Percentiles rank a stretch among this genome's conserved stretches.
Conservation (phyloP, 2,113 vertebrate genomes). For the Serinus canaria region DNA sequence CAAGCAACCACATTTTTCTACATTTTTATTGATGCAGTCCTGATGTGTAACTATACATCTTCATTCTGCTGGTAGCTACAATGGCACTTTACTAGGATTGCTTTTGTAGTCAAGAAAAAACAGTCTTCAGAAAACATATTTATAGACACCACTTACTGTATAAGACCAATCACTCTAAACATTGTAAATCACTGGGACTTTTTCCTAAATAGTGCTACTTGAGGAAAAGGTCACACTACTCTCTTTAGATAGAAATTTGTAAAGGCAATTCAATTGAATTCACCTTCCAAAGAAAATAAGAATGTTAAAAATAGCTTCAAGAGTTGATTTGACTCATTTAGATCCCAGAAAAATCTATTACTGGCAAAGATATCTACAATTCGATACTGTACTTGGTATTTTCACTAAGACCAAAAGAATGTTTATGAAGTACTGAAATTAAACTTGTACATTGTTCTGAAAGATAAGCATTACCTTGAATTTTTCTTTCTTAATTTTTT, state of each 20-base stretch:
- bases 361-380: conserved; percentile 23
- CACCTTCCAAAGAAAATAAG: conserved; percentile 21
- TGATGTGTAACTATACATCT: neutral
- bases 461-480: neutral
- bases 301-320: conserved; percentile 23
- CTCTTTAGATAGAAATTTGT: conserved; percentile 1
- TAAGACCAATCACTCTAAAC: neutral
- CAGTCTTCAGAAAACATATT: neutral
- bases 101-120: neutral
- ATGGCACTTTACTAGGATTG: neutral
- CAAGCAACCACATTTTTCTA: neutral
- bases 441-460: neutral
- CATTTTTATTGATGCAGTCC: conserved; percentile 33
- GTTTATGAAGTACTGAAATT: conserved; percentile 14
- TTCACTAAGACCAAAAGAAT: neutral
- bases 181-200: neutral
- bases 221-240: conserved; percentile 11
- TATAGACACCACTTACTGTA: neutral
- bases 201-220: neutral
- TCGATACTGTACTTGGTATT: neutral
- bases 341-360: conserved; percentile 39
- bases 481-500: neutral
- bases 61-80: conserved; percentile 8
- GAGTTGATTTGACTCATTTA: neutral
- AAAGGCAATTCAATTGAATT: conserved; percentile 36